Percentiles rank a stretch among this genome's conserved stretches.
phyloP scores from a whole-genome alignment of 1,140 invertebrate genomes.

The Drosophila pachea region DNA sequence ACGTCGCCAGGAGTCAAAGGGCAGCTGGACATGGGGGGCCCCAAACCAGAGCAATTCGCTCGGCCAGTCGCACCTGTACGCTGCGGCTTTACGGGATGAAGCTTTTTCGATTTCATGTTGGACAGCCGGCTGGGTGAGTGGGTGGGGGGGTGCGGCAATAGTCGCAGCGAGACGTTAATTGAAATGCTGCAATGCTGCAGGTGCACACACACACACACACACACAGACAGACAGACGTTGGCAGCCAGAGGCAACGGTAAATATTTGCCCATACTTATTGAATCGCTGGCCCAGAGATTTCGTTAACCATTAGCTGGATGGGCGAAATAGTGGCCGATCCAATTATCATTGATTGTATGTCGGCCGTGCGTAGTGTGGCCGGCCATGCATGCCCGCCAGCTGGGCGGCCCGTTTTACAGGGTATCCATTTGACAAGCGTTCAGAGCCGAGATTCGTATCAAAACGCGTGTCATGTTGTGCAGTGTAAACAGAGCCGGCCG shows the following conservation, averaged over 20 bases:
- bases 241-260: not conserved
- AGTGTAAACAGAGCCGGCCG: slow-evolving; percentile 18
- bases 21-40: not conserved
- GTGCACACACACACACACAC: too few species aligned
- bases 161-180: slow-evolving; percentile 30
- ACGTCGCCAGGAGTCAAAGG: slow-evolving; percentile 4
- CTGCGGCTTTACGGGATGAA: slow-evolving; percentile 15
- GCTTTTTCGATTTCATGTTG: not conserved
- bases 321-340: not conserved
- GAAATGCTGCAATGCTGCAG: slow-evolving; percentile 30
- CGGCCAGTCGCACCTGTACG: slow-evolving; percentile 17
- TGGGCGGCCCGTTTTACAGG: too few species aligned
- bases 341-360: not conserved
- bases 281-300: slow-evolving; percentile 3
- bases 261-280: slow-evolving; percentile 16
- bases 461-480: slow-evolving; percentile 1
- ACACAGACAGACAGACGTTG: too few species aligned
- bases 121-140: not conserved
- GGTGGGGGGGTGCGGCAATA: not conserved
- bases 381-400: too few species aligned
- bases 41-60: not conserved
- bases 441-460: too few species aligned
- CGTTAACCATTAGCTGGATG: slow-evolving; percentile 6
- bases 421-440: too few species aligned
- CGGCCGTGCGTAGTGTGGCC: too few species aligned